These are phyloP conservation scores for Bostrychus sinensis DNA, from an alignment of 2,113 vertebrate species.

Conservation along the genomic window DNA sequence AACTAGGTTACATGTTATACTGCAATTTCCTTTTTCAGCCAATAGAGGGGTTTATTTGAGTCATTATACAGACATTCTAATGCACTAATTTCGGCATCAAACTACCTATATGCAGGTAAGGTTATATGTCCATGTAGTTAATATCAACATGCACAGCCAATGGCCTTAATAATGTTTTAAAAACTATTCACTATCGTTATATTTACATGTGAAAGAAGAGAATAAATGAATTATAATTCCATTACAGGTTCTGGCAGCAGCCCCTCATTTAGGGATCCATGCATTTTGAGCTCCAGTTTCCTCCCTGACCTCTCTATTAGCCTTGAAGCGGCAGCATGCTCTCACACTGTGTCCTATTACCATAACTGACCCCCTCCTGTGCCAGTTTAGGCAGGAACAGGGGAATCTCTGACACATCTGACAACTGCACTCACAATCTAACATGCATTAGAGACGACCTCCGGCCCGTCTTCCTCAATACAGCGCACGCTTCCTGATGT, in stretches of 20 bases:
- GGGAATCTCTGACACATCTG: slow-evolving; percentile 60
- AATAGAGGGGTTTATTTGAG: too few species aligned
- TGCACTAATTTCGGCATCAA: too few species aligned
- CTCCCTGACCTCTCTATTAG: slow-evolving; percentile 48
- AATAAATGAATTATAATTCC: neutral
- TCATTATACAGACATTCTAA: too few species aligned
- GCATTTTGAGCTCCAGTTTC: neutral
- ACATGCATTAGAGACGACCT: slow-evolving; percentile 89
- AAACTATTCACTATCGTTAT: neutral
- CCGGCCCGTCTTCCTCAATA: slow-evolving; percentile 79
- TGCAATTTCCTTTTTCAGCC: too few species aligned
- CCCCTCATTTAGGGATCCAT: neutral
- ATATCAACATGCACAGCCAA: too few species aligned
- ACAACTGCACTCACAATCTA: slow-evolving; percentile 63
- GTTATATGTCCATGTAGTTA: too few species aligned
- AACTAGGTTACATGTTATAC: too few species aligned
- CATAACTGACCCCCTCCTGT: slow-evolving; percentile 60
- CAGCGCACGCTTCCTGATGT: slow-evolving; percentile 46
- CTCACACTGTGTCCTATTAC: slow-evolving; percentile 56
- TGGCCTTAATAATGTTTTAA: neutral
- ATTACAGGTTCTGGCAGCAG: slow-evolving; percentile 13
- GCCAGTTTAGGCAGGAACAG: slow-evolving; percentile 45
- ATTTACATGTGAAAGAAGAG: neutral
- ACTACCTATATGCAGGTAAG: too few species aligned
- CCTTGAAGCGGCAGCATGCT: slow-evolving; percentile 22